Conservation (phyloP, 2,888 invertebrate species). For the Dilophus febrilis region DNA sequence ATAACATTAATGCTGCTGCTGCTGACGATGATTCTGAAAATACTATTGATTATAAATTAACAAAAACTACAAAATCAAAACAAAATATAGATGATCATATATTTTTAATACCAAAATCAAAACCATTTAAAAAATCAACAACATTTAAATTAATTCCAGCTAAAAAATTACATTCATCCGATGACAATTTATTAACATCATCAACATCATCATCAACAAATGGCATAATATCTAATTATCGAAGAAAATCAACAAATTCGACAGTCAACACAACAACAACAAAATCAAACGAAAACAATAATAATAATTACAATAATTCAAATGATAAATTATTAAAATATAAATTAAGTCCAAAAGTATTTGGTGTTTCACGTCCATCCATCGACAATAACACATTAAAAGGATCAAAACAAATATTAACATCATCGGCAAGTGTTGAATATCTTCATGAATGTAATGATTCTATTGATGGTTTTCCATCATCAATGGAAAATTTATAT, state of each 20-base stretch:
- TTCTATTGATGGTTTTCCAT: too few species aligned
- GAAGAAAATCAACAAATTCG: too few species aligned
- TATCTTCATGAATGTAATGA: too few species aligned
- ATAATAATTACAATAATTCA: slow-evolving; percentile 11
- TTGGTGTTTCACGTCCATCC: slow-evolving; percentile 29
- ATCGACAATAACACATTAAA: too few species aligned
- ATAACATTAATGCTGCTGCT: too few species aligned
- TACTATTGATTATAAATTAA: slow-evolving; percentile 3
- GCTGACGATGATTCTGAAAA: slow-evolving; percentile 13
- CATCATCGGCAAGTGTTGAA: slow-evolving; percentile 21
- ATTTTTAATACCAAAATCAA: slow-evolving; percentile 15
- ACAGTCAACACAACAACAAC: too few species aligned
- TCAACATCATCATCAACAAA: too few species aligned
- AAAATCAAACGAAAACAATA: too few species aligned
- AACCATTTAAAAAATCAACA: slow-evolving; percentile 10
- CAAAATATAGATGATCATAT: slow-evolving; percentile 25
- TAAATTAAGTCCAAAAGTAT: slow-evolving; percentile 50
- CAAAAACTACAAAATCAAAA: slow-evolving; percentile 9
- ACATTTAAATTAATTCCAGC: slow-evolving; percentile 20
- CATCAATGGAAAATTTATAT: too few species aligned
- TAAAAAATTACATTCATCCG: slow-evolving; percentile 18
- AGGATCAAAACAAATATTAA: too few species aligned
- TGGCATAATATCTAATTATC: too few species aligned
- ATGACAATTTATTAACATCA: slow-evolving; percentile 21
- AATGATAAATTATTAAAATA: slow-evolving; percentile 25